Base-by-base conservation (phyloP, 2,797 vertebrate genomes). In the Poeciliopsis turneri region DNA sequence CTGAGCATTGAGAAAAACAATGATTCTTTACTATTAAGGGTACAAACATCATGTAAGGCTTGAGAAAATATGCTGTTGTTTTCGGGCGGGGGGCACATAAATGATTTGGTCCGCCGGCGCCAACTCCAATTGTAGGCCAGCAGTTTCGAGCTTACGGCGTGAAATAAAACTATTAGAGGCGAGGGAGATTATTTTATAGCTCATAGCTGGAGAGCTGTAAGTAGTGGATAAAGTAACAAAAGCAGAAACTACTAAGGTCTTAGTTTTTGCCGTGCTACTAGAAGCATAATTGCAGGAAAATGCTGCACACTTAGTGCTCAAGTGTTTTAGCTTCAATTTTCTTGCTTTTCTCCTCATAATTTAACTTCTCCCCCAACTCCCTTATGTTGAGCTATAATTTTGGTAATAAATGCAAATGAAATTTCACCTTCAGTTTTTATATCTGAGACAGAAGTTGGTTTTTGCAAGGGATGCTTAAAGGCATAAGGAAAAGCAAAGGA, bases 351-450 rank as follows among this genome's bases (percentile, higher is more conserved):
- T 83, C 18, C 53, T 9, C 20, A 10, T 70, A 72, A 80, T 88
- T 88, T 84, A 76, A 36, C 74, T 72, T 78, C 49, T 15, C 30
- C 23, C 23, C 51, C 51, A 30, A 64, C 59, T 74, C 51, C 8
- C 43, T 36, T 45, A 23, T 20, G 5, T 45, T 23, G 12, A 28
- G 30, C 75, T 41, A 76, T 80, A 78, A 81, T 86, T 88, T 72
- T 12, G 46, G 80, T 88, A 88, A 88, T 80, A 75, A 80, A 90
- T 88, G 85, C 80, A 74, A 88, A 92, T 89, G 70, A 86, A 89
- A 92, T 89, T 86, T 82, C 76, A 87, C 83, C 81, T 81, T 90
- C n/a, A 49, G 57, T 81, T 92, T 82, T 84, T 49, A 77, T 84
- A 78, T 82, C 45, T 36, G 71, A 87, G 84, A 84, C 75, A 64